Evolutionary conservation across 1,140 invertebrate species (phyloP), one percentile per base, ranked within the genome.

Genomic region (Scylla paramamosain): DNA sequence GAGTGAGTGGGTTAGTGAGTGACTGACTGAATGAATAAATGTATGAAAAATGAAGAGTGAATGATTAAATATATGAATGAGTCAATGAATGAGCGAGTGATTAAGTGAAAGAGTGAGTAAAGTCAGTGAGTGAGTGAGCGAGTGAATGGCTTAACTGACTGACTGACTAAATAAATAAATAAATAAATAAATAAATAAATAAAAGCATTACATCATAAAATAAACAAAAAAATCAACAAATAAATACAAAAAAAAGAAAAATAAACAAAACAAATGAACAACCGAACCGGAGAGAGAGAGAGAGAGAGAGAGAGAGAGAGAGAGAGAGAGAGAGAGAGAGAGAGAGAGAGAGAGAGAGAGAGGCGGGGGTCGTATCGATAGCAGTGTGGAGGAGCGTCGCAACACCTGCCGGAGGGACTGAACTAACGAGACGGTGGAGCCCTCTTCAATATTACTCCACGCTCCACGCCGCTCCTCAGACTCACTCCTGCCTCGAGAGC

Each of bases 251-350:
- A 20, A 32, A 31, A 32, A 88, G 0, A 29, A 25, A 93, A 28
- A 83, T 31, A 84, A 32, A 46, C 32, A 45, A 45, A 32, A 92
- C 29, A 82, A 29, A 92, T 29, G 67, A 29, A 92, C 20, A 12
- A 28, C 46, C 3, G 10, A 28, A 67, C 28, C 14, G 20, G 20
- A 89, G 45, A 45, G 25, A 16, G 8, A 46, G 45, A 46, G 8
- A 88, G 87, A 88, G 8, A 39, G 67, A 77, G 67, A 92, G 67
- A 84, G 59, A 83, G 77, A 84, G 92, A 84, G 82, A 83, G 91
- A 93, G 31, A 84, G 67, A 45, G 82, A 92, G 67, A 82, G 6
- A 82, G 67, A 82, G 67, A 92, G 31, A 12, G 25, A 52, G 12
- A 28, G 31, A n/a, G 25, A 20, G 6, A 77, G 67, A n/a, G 25